Conservation (phyloP, 2,113 vertebrate genomes). For the Dicrurus megarhynchus region DNA sequence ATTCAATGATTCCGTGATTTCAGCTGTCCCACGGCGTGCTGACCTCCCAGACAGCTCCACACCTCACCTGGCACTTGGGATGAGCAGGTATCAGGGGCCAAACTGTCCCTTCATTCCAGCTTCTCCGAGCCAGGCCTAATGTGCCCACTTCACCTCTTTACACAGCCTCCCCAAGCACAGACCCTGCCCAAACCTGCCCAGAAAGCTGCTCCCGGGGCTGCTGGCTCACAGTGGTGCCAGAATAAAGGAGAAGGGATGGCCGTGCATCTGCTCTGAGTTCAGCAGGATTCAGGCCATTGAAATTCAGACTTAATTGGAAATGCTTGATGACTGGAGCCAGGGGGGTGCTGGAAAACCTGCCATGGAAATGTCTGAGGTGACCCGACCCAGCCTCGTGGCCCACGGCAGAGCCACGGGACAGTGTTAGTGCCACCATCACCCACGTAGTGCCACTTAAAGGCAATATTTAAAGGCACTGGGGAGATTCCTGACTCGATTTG, state of each 20-base stretch:
- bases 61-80: neutral
- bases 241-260: neutral
- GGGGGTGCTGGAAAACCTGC: slow-evolving; percentile 3
- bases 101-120: neutral
- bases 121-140: neutral
- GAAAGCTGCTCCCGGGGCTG: neutral
- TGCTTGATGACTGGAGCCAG: neutral
- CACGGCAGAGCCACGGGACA: neutral
- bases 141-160: neutral
- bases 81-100: neutral
- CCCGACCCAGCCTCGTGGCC: neutral
- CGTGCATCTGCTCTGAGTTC: neutral
- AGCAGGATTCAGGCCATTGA: neutral
- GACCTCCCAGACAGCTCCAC: neutral
- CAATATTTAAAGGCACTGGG: neutral
- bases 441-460: neutral
- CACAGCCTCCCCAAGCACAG: neutral
- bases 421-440: neutral
- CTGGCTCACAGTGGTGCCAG: fast-evolving
- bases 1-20: fast-evolving
- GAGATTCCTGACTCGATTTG: neutral
- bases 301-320: slow-evolving; percentile 16
- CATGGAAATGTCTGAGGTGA: neutral
- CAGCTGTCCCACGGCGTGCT: fast-evolving
- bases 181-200: neutral